Evolutionary conservation across 2,797 vertebrate genomes (phyloP), one percentile per base, ranked within the genome.

Genomic region (Esox masquinongy): DNA sequence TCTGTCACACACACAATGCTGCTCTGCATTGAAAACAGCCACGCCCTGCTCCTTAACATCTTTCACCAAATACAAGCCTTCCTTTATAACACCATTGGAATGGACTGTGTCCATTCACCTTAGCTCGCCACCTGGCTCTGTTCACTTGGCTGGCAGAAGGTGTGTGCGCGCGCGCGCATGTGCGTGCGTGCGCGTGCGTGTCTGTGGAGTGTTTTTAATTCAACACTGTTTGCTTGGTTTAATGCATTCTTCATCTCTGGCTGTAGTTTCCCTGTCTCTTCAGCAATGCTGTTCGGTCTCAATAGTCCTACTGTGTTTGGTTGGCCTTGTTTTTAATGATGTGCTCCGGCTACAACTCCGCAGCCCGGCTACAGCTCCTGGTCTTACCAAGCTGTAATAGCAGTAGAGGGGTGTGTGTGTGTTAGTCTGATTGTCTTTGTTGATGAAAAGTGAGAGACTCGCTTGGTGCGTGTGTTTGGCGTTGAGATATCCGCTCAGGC

Each of bases 41-140:
- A 91, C 90, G 91, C 92, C 92, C 93, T 88, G 74, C 77, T 87
- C 63, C 82, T 82, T 78, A 90, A 85, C 88, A 89, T 86, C 77
- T 84, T 82, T 88, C 82, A 85, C 74, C 77, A 5, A 61, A 86
- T 73, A 90, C 87, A 47, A 47, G 43, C 85, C 82, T 72, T 80
- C 77, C 83, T 91, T 91, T 91, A 88, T 91, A 79, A 76, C 73
- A 70, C 76, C 70, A 61, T 75, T 75, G 84, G 80, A 93, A 89
- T 86, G 83, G 86, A 74, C 75, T 80, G 72, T 39, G 74, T 61
- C 74, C 74, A 71, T 89, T 92, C 82, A 90, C 85, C 80, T 88
- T 81, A 50, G 79, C 75, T 77, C 77, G 83, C 82, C 85, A 90
- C 82, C 84, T 89, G 90, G 77, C 63, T 80, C 78, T 80, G 26